These are phyloP conservation scores for Jordanella pulchra DNA, from an alignment of 2,797 vertebrate species.

Conservation along the genomic window DNA sequence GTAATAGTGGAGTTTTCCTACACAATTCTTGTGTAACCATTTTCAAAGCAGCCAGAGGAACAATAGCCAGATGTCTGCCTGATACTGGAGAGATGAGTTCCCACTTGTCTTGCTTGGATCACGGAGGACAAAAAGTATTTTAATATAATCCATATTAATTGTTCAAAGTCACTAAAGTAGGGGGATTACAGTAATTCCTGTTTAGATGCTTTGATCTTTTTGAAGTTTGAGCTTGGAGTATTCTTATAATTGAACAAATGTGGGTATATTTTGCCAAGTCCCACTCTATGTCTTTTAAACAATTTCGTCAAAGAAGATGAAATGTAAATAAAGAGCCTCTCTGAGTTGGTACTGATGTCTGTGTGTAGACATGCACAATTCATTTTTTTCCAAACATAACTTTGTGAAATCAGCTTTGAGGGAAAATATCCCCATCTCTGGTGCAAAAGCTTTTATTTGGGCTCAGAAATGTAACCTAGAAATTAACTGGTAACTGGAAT, in stretches of 20 bases:
- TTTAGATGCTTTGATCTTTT: background rate
- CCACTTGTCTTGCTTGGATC: slow-evolving; percentile 13
- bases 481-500: background rate
- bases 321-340: background rate
- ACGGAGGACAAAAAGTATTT: slow-evolving; percentile 9
- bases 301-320: background rate
- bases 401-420: background rate
- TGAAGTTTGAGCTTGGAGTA: background rate
- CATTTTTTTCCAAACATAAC: background rate
- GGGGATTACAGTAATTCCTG: slow-evolving; percentile 15
- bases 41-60: slow-evolving; percentile 54
- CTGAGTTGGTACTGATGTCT: background rate
- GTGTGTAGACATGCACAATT: background rate
- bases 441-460: background rate
- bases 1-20: slow-evolving; percentile 41
- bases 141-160: slow-evolving; percentile 11
- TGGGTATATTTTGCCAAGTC: background rate
- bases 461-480: background rate
- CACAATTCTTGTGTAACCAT: slow-evolving; percentile 32
- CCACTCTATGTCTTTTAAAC: background rate
- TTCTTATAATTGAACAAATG: background rate
- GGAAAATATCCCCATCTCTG: background rate
- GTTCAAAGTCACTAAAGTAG: slow-evolving; percentile 39
- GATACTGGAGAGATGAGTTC: slow-evolving; percentile 26
- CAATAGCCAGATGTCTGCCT: slow-evolving; percentile 62